Base-by-base conservation (phyloP, 2,888 invertebrate species). In the Amphimallon solstitiale region DNA sequence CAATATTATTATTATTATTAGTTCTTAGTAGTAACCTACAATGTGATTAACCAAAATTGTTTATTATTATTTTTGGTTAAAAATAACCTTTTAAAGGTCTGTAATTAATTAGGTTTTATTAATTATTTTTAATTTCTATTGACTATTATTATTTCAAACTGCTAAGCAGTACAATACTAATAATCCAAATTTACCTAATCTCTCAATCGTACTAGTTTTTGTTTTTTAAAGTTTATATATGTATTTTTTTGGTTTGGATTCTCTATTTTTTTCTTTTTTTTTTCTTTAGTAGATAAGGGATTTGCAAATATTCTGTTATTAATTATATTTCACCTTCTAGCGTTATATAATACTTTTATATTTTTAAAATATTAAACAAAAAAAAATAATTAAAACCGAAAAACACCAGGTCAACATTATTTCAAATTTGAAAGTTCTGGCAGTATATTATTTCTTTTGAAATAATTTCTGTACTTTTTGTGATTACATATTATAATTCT, bases 271-370 rank as follows among this genome's bases (percentile, higher is more conserved):
- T 29, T 29, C 6, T 5, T 29, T 29, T 29, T 15, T 59, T 29
- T 59, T 21, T 29, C 43, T 40, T 43, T 43, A 29, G 9, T 34
- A 71, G 72, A 72, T 79, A 79, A 79, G 79, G 79, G 78, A 76
- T 72, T 78, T 79, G 78, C 79, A 78, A 79, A 79, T 80, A 79
- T 75, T 70, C 76, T 77, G 76, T 70, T 67, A 76, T 75, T 65
- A 63, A 51, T 63, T 61, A 12, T 54, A 45, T 45, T 40, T 38
- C 48, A 61, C 19, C 17, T 38, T 37, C 54, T 62, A 51, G 10
- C 23, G 43, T 34, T 29, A 29, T 29, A 29, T 7, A 29, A 29
- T 29, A 29, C 29, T 29, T 29, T 29, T 29, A 29, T 29, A 29
- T 29, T 29, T 29, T 29, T 7, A 29, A 29, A 29, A 29, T 29